Evolutionary conservation across 2,888 invertebrate species (phyloP), one percentile per base, ranked within the genome.

Genomic region (Ectemnius lituratus): DNA sequence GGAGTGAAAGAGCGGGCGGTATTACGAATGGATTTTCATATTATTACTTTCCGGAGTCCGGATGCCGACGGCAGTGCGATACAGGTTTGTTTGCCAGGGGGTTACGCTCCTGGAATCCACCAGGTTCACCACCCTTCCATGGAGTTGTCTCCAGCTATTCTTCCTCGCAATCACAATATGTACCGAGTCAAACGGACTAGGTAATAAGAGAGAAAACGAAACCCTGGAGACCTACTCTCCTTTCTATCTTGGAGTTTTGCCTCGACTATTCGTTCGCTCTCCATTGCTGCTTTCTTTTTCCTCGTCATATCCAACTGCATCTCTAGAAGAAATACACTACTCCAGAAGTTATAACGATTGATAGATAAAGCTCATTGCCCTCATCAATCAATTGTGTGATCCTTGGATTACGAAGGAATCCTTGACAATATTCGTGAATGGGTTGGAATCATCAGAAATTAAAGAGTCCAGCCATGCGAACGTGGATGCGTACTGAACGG

Each of bases 1-100:
- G 11, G 37, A 37, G 37, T 8, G 37, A 37, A 11, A 8, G 37
- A 2, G 37, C 11, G 8, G 37, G 37, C 73, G 80, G 83, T 79
- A 80, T 81, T 69, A 59, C 76, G 73, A 80, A 73, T 67, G 78
- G 82, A 85, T 86, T 83, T 85, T 85, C 82, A 81, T 85, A 85
- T 86, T 82, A 84, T 84, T 85, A 85, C 81, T 71, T 65, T 63
- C 67, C 73, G 62, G 66, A 52, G 37, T 37, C 8, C 59, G 61
- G 73, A 64, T 46, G 13, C 13, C 14, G 11, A 52, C 46, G 58
- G 46, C 68, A 65, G 56, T 62, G 58, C 60, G 62, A 61, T 62
- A n/a, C 66, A 62, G 65, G 73, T 73, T 69, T 66, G 66, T 73
- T 75, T 69, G 66, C 68, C 37, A 6, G 8, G 37, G 37, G 37